Evolutionary conservation across 2,113 vertebrate genomes (phyloP).

Genomic region (Chloroceryle aenea): DNA sequence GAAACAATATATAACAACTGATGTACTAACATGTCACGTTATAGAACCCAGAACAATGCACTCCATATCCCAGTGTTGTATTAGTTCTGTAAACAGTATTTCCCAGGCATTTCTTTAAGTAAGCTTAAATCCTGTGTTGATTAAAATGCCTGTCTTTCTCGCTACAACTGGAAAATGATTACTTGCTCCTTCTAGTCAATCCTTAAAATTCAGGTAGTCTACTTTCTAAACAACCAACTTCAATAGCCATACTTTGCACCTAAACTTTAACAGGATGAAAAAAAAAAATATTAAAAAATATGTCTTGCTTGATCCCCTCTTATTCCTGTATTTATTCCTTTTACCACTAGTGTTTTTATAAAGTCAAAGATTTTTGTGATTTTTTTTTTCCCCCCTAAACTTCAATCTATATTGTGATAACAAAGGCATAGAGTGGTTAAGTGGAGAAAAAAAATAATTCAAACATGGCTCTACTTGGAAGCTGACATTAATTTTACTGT

Average conservation of each 20-base stretch:
- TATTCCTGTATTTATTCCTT: neutral
- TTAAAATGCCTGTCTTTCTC: neutral
- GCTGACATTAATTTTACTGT: neutral
- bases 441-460: neutral
- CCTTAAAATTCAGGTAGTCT: neutral
- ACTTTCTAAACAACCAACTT: neutral
- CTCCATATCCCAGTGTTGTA: neutral
- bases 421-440: neutral
- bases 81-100: neutral
- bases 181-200: neutral
- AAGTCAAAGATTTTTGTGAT: neutral
- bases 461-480: neutral
- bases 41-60: neutral
- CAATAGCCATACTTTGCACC: neutral
- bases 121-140: neutral
- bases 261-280: neutral
- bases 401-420: neutral
- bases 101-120: neutral
- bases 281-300: neutral
- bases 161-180: neutral
- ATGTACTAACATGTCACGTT: neutral
- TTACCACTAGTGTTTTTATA: neutral
- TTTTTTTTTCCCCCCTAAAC: neutral
- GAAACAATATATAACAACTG: neutral
- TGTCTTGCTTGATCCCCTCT: neutral